Conservation (phyloP, 2,888 invertebrate species). For the Chrysina gloriosa region DNA sequence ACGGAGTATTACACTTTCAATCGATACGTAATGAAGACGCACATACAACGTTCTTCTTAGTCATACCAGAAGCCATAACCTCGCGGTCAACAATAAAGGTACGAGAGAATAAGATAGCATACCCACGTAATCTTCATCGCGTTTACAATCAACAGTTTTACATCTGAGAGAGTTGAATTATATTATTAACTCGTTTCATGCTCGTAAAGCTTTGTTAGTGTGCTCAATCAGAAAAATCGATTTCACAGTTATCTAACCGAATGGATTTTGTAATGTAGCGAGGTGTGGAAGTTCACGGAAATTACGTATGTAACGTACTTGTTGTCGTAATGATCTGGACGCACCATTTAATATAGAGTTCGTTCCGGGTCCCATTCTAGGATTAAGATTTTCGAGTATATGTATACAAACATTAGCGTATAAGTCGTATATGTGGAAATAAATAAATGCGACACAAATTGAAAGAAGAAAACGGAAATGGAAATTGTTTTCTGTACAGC, state of each 20-base stretch:
- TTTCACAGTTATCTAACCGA: neutral
- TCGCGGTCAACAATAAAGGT: neutral
- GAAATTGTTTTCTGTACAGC: no score
- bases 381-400: no score
- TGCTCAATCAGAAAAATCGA: conserved; percentile 15
- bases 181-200: conserved; percentile 21
- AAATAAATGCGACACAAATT: no score
- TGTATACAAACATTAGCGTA: no score
- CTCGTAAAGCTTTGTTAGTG: neutral
- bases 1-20: neutral
- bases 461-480: no score
- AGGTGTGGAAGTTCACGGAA: neutral
- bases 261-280: neutral
- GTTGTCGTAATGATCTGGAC: no score
- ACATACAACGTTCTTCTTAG: neutral
- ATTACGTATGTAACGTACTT: no score
- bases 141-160: neutral
- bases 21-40: neutral
- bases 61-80: neutral
- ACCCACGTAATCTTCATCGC: neutral
- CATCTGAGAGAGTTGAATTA: conserved; percentile 1
- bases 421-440: no score
- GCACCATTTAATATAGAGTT: no score
- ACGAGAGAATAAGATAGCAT: neutral
- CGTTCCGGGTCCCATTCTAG: no score